Base-by-base conservation (phyloP, 2,797 vertebrate genomes). In the Leptodactylus fallax region DNA sequence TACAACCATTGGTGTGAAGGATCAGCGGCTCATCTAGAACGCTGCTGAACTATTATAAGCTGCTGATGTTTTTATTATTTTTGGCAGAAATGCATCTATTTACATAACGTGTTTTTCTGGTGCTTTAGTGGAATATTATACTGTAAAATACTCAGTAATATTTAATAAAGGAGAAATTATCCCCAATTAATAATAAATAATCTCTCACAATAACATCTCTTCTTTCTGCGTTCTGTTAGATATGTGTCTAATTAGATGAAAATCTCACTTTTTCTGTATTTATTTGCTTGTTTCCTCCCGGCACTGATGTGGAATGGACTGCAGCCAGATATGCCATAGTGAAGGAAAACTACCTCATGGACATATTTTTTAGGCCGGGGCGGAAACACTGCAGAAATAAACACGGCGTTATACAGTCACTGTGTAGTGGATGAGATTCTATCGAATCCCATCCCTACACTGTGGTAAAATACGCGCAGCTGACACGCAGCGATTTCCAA, bases 131-230 rank as follows among this genome's bases (percentile, higher is more conserved):
- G 10, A 7, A 53, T 19, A 78, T 79, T 79, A 27, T 27, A 9
- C 77, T 27, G 23, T 79, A 27, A 56, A 79, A 25, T 77, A 23
- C 53, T 79, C 53, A 79, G 77, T 11, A 56, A 79, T 79, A 79
- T 79, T 79, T 79, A 79, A 79, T 79, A 79, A 79, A 56, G 51
- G 3, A 23, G n/a, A 79, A 56, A 56, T 79, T 25, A 56, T 58
- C 25, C 77, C 10, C 21, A 5, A 79, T 58, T 79, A 79, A 56
- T 77, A 77, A 77, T 56, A 27, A 27, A 79, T 58, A 17, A 1
- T 25, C 17, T 76, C 19, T 19, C 45, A 47, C 16, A 72, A 21
- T 47, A 7, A 27, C 23, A 13, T 69, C 23, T 19, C 7, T 19
- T 53, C 49, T 77, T n/a, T 77, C 11, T 11, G 23, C 11, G 53